Evolutionary conservation across 2,888 invertebrate species (phyloP).

Genomic region (Drosophila suboccidentalis): DNA sequence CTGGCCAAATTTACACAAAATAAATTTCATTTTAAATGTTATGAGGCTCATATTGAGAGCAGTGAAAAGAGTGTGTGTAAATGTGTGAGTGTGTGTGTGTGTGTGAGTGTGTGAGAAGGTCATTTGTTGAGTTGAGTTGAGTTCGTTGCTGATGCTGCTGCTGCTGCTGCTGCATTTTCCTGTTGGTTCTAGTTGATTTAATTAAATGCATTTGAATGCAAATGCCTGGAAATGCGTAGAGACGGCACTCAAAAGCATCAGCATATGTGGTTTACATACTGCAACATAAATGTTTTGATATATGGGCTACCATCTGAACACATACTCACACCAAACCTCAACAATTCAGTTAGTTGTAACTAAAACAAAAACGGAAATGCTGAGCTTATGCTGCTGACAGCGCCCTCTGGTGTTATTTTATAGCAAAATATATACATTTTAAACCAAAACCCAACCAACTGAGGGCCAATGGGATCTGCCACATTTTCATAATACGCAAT

Average conservation of each 20-base stretch:
- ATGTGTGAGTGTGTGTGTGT: background rate
- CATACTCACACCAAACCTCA: constrained; percentile 4
- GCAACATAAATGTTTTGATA: constrained; percentile 60
- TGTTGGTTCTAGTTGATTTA: constrained; percentile 81
- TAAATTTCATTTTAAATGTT: constrained; percentile 78
- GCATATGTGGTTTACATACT: constrained; percentile 64
- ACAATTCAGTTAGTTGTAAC: constrained; percentile 62
- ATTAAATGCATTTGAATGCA: constrained; percentile 83
- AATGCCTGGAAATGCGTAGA: constrained; percentile 68
- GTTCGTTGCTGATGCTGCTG: constrained; percentile 19
- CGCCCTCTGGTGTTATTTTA: constrained; percentile 75
- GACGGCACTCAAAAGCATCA: constrained; percentile 61
- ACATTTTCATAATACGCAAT: constrained; percentile 61
- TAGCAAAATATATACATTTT: constrained; percentile 59
- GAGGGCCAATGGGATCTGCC: too few relatives aligned
- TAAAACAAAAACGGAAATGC: constrained; percentile 73
- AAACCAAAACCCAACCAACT: background rate
- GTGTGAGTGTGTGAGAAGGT: constrained; percentile 33
- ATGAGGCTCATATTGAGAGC: constrained; percentile 64
- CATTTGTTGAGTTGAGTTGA: constrained; percentile 36
- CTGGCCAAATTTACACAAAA: constrained; percentile 80
- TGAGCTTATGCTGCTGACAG: constrained; percentile 75
- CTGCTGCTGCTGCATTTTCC: constrained; percentile 64
- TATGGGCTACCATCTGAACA: constrained; percentile 29
- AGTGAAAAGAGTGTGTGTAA: background rate